These are phyloP conservation scores for Lasioglossum villosulum DNA, from an alignment of 2,888 invertebrate genomes.

Conservation along the genomic window DNA sequence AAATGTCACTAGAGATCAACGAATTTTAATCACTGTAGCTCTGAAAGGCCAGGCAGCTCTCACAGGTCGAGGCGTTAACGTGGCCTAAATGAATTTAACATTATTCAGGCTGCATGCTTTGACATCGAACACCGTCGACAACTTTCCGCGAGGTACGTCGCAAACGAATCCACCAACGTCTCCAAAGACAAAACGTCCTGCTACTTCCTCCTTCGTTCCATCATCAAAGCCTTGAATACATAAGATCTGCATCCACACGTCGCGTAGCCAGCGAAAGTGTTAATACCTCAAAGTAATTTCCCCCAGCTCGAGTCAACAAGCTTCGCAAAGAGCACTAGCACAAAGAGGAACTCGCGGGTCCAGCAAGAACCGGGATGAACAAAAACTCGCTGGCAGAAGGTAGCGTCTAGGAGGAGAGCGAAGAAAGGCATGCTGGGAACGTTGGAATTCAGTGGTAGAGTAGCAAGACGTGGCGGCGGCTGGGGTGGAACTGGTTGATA, in stretches of 20 bases:
- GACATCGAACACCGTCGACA: slow-evolving; percentile 1
- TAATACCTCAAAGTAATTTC: not conserved
- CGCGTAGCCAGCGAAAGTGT: not conserved
- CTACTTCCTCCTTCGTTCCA: not conserved
- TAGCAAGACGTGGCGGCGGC: not conserved
- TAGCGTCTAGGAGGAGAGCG: not conserved
- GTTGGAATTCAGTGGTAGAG: not conserved
- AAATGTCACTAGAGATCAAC: too few species aligned
- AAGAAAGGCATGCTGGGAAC: not conserved
- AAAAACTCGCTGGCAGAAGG: not conserved
- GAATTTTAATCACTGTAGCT: not conserved
- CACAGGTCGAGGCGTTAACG: not conserved
- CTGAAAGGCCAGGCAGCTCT: not conserved
- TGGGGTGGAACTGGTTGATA: not conserved
- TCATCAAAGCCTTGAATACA: not conserved
- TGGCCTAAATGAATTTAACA: not conserved
- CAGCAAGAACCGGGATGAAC: not conserved
- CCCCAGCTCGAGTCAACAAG: not conserved
- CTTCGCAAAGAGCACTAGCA: not conserved
- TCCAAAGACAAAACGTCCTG: not conserved
- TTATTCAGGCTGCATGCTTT: not conserved
- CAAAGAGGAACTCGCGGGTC: not conserved
- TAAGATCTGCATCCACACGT: not conserved
- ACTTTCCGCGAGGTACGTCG: not conserved
- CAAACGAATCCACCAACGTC: not conserved